Percentiles rank a stretch among this genome's conserved stretches.
Conservation (phyloP, 1,140 invertebrate species). For the Tigriopus japonicus region DNA sequence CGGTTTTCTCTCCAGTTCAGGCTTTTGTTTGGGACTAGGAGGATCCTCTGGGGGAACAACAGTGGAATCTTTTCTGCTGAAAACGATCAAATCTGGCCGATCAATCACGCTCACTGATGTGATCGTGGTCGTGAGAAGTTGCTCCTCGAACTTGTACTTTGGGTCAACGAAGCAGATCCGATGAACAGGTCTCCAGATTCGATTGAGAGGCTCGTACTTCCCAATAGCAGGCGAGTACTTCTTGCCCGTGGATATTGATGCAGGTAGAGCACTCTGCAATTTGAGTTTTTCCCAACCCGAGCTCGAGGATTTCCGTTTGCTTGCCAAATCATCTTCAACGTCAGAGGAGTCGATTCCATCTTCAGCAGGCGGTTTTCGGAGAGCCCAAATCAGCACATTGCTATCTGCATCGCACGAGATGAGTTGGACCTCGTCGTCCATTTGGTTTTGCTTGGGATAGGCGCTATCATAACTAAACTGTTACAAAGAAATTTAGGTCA, state of each 20-base stretch:
- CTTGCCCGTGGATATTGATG: not conserved
- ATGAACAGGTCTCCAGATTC: not conserved
- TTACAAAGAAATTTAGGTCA: not conserved
- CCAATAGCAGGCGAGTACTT: not conserved
- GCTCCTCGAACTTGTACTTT: not conserved
- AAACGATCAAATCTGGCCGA: not conserved
- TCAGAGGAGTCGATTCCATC: not conserved
- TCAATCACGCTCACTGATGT: not conserved
- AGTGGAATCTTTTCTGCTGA: not conserved
- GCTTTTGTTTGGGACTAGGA: too few species aligned
- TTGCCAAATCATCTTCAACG: not conserved
- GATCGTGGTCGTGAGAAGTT: not conserved
- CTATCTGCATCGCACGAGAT: not conserved
- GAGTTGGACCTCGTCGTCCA: not conserved
- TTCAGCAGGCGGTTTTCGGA: not conserved
- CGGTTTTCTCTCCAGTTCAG: too few species aligned
- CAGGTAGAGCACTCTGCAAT: not conserved
- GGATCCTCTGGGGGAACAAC: not conserved
- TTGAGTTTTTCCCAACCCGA: not conserved
- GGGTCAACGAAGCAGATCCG: not conserved
- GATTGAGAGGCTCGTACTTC: not conserved
- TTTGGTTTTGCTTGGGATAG: not conserved
- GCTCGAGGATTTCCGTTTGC: not conserved
- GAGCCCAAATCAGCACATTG: not conserved
- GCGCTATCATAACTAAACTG: not conserved